These are phyloP conservation scores for Sinocyclocheilus rhinocerous DNA, from an alignment of 2,113 vertebrate genomes.

Conservation along the genomic window DNA sequence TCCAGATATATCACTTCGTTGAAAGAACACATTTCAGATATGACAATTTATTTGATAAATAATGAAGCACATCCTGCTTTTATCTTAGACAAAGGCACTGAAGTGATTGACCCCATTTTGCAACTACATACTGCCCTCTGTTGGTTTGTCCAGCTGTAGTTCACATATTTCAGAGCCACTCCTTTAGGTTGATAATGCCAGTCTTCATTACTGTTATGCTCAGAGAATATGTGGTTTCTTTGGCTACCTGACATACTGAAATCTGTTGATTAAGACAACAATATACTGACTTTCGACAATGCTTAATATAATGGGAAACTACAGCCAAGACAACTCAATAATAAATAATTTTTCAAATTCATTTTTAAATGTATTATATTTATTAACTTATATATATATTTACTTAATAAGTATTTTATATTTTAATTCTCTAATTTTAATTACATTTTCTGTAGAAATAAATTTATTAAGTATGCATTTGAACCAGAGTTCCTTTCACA, in stretches of 20 bases:
- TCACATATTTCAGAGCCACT: constrained; percentile 32
- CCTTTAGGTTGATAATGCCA: constrained; percentile 11
- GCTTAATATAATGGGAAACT: not conserved
- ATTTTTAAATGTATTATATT: no score
- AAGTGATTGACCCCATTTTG: constrained; percentile 31
- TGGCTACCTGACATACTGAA: not conserved
- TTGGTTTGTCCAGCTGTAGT: constrained; percentile 32
- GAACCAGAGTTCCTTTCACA: not conserved
- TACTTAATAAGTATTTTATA: no score
- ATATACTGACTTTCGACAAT: not conserved
- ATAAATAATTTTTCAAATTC: not conserved
- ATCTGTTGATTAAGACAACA: not conserved
- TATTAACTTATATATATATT: no score
- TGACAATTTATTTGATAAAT: constrained; percentile 57
- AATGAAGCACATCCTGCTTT: constrained; percentile 54
- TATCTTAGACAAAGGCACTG: constrained; percentile 43
- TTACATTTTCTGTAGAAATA: no score
- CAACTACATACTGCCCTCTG: constrained; percentile 62
- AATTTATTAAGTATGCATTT: not conserved
- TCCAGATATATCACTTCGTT: constrained; percentile 44
- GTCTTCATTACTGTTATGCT: not conserved
- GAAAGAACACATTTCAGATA: constrained; percentile 39
- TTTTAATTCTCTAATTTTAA: no score
- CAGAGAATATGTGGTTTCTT: constrained; percentile 10
- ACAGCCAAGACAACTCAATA: not conserved